These are phyloP conservation scores for Herpetotheres cachinnans DNA, from an alignment of 2,113 vertebrate genomes.

Conservation along the genomic window DNA sequence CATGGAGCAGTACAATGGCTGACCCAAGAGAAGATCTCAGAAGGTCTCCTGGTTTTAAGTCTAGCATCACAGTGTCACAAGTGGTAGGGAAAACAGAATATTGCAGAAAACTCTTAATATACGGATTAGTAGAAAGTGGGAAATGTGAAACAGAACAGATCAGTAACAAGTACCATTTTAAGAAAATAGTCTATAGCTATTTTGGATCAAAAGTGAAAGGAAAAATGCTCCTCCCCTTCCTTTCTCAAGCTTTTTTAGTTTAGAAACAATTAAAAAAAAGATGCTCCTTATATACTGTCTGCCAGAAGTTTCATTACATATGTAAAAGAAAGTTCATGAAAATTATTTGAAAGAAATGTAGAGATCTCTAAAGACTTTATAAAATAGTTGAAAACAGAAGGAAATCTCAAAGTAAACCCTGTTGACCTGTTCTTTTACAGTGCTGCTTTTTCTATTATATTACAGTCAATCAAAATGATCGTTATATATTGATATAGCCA, in stretches of 20 bases:
- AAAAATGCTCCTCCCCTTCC: background rate
- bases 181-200: background rate
- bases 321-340: background rate
- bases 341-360: background rate
- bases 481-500: background rate
- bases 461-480: background rate
- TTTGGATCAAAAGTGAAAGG: background rate
- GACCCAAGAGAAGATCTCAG: background rate
- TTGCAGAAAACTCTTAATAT: background rate
- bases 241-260: background rate
- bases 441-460: background rate
- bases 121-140: background rate
- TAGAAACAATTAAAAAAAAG: background rate
- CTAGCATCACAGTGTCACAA: background rate
- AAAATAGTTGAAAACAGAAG: background rate
- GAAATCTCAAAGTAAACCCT: background rate
- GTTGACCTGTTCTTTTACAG: background rate
- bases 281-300: fast-evolving
- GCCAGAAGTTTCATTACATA: background rate
- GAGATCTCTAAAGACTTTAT: background rate
- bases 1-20: background rate
- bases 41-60: background rate
- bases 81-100: background rate
- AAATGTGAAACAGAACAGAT: background rate
- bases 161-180: background rate